phyloP scores from a whole-genome alignment of 2,888 invertebrate species.

The Tetranychus piercei region DNA sequence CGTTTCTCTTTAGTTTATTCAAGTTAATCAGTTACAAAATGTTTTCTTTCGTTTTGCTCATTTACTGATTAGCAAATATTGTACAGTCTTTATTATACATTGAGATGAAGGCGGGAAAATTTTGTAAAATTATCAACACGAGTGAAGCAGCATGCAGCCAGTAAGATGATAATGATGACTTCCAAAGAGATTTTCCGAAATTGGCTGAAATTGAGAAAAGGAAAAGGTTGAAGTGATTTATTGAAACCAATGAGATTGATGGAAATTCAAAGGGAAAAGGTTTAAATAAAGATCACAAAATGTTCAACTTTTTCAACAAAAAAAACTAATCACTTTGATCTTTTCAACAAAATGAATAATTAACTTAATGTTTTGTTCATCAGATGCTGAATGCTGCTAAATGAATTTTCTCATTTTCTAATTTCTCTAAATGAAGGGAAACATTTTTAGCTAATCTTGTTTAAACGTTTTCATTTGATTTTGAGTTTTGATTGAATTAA shows the following conservation, averaged over 20 bases:
- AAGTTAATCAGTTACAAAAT: too few species aligned
- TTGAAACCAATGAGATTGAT: background rate
- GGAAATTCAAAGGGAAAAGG: background rate
- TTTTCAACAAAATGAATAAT: too few species aligned
- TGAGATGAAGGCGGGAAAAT: background rate
- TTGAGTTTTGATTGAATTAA: background rate
- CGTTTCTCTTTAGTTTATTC: too few species aligned
- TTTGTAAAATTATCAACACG: background rate
- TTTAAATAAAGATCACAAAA: background rate
- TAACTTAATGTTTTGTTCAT: background rate
- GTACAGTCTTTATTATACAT: too few species aligned
- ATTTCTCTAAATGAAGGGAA: background rate
- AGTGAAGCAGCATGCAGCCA: background rate
- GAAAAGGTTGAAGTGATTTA: background rate
- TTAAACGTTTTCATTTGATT: background rate
- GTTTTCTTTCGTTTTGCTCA: too few species aligned
- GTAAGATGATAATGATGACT: background rate
- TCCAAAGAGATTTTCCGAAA: background rate
- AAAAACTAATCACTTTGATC: too few species aligned
- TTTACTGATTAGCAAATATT: too few species aligned
- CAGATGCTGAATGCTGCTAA: background rate
- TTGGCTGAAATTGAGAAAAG: background rate
- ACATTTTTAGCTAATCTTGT: background rate
- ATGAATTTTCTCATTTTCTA: too few species aligned
- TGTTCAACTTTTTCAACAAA: too few species aligned